phyloP scores from a whole-genome alignment of 2,113 vertebrate species.

The Nothoprocta perdicaria region DNA sequence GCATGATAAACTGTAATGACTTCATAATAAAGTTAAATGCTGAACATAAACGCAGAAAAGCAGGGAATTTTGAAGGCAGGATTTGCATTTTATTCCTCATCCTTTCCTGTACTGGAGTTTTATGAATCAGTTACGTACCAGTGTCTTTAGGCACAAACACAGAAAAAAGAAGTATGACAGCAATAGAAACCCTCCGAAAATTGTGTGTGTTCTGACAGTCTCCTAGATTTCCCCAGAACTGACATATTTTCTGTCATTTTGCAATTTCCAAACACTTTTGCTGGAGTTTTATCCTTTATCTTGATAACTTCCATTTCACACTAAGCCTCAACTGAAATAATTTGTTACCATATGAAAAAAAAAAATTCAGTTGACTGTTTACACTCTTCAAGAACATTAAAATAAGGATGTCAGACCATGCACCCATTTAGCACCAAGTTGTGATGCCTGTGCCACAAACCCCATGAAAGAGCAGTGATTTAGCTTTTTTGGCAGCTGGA shows the following conservation, averaged over 20 bases:
- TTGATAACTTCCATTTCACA: background rate
- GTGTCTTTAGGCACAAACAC: background rate
- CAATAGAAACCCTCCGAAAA: conserved; percentile 12
- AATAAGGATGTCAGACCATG: background rate
- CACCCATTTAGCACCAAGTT: background rate
- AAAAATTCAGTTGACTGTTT: background rate
- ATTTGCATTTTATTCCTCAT: background rate
- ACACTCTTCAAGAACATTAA: background rate
- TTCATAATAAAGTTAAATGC: conserved; percentile 57
- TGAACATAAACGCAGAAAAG: conserved; percentile 7
- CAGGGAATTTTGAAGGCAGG: background rate
- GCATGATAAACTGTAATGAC: conserved; percentile 51
- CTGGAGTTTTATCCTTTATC: background rate
- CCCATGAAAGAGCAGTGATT: background rate
- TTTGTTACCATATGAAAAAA: background rate
- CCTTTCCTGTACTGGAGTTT: background rate
- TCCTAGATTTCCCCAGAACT: background rate
- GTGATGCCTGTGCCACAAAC: background rate
- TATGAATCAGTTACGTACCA: background rate
- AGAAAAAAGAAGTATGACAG: background rate
- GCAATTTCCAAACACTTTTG: background rate
- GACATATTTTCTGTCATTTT: conserved; percentile 28
- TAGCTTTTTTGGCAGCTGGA: background rate
- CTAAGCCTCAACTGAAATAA: background rate
- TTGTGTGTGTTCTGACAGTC: background rate